Evolutionary conservation across 2,797 vertebrate species (phyloP).

Genomic region (Enteromius treurensis): DNA sequence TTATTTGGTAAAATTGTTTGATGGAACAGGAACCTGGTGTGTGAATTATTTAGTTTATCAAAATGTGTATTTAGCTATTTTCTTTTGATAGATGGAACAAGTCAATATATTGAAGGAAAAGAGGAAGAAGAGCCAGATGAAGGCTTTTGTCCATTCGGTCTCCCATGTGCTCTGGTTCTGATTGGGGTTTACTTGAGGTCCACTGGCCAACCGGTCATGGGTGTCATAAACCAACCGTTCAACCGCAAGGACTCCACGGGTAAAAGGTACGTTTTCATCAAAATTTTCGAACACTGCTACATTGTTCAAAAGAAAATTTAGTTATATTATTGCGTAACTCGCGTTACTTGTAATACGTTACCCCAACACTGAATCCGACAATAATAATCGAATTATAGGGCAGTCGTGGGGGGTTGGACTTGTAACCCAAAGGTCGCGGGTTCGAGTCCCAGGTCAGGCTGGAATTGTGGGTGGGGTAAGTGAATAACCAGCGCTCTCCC

Average conservation of each 20-base stretch:
- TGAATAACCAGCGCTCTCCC: too few relatives aligned
- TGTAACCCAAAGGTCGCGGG: too few relatives aligned
- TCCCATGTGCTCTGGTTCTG: conserved; percentile 87
- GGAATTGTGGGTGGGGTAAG: too few relatives aligned
- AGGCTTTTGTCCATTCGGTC: conserved; percentile 81
- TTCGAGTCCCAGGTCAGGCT: too few relatives aligned
- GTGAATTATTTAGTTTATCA: not conserved
- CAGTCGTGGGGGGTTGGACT: too few relatives aligned
- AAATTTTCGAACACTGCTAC: too few relatives aligned
- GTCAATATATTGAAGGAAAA: conserved; percentile 87
- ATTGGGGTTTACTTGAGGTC: conserved; percentile 84
- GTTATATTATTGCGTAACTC: too few relatives aligned
- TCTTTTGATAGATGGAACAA: conserved; percentile 81
- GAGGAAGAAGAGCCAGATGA: conserved; percentile 76
- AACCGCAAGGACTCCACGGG: conserved; percentile 73
- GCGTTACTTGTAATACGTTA: too few relatives aligned
- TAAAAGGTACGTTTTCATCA: conserved; percentile 39
- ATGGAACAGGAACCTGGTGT: not conserved
- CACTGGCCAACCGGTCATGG: conserved; percentile 86
- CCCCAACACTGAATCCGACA: too few relatives aligned
- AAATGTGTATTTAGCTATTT: conserved; percentile 25
- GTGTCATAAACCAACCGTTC: conserved; percentile 91
- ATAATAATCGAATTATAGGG: too few relatives aligned
- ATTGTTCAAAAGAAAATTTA: too few relatives aligned
- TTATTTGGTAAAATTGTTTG: too few relatives aligned